Evolutionary conservation across 1,140 invertebrate species (phyloP).

Genomic region (Lutraria rhynchaena): DNA sequence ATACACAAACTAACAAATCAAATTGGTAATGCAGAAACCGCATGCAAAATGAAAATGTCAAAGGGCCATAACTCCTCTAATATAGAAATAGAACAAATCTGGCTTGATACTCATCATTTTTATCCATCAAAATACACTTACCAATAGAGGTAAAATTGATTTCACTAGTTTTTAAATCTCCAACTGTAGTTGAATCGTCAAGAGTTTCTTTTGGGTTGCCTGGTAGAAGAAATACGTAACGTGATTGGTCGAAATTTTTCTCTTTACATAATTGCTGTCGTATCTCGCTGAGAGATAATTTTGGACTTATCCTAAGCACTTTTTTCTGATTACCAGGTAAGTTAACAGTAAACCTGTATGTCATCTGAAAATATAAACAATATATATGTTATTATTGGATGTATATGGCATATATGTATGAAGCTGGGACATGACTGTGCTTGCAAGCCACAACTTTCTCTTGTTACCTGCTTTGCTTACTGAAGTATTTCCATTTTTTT

Average conservation of each 20-base stretch:
- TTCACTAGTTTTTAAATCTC: conserved; percentile 71
- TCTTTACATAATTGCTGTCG: conserved; percentile 90
- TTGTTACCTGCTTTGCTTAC: no score
- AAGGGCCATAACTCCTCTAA: no score
- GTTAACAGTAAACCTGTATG: conserved; percentile 90
- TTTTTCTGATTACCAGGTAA: conserved; percentile 92
- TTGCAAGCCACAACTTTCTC: no score
- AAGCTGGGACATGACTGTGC: no score
- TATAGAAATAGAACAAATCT: no score
- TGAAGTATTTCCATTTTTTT: no score
- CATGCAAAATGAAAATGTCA: no score
- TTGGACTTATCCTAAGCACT: conserved; percentile 88
- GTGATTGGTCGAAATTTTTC: conserved; percentile 88
- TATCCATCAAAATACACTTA: no score
- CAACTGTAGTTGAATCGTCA: conserved; percentile 68
- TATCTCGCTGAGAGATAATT: conserved; percentile 87
- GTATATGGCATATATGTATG: neutral
- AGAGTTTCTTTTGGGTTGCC: conserved; percentile 82
- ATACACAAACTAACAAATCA: no score
- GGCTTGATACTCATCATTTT: no score
- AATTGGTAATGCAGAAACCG: no score
- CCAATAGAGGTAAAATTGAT: conserved; percentile 73
- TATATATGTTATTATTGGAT: neutral
- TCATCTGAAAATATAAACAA: conserved; percentile 83
- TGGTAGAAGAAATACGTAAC: conserved; percentile 91